phyloP scores from a whole-genome alignment of 2,113 vertebrate genomes.

The Sceloporus tristichus region DNA sequence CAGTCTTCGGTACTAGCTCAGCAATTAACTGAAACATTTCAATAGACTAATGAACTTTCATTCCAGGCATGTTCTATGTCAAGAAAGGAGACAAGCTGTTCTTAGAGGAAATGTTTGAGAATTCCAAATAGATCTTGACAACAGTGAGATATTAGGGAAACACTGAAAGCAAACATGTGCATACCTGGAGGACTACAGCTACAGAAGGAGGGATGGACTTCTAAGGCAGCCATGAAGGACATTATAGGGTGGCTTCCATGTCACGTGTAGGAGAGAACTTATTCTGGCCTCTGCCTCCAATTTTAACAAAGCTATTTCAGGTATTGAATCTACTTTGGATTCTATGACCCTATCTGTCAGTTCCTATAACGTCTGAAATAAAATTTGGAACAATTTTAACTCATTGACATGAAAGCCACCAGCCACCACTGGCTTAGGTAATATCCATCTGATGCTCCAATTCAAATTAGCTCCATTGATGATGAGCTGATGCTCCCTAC shows the following conservation, averaged over 20 bases:
- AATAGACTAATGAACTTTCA: constrained; percentile 78
- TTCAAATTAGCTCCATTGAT: too few relatives aligned
- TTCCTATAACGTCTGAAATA: too few relatives aligned
- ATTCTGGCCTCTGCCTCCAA: background rate
- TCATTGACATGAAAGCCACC: too few relatives aligned
- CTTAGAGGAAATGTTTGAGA: constrained; percentile 54
- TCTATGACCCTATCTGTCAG: too few relatives aligned
- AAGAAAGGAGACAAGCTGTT: constrained; percentile 67
- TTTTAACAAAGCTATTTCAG: too few relatives aligned
- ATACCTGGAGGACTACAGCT: constrained; percentile 52
- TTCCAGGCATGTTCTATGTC: constrained; percentile 67
- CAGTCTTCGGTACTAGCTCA: constrained; percentile 69
- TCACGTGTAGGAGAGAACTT: too few relatives aligned
- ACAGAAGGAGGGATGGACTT: constrained; percentile 29
- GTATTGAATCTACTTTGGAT: too few relatives aligned
- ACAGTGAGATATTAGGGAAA: constrained; percentile 45
- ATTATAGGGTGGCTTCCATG: background rate
- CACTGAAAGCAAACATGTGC: constrained; percentile 52
- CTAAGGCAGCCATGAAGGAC: constrained; percentile 11
- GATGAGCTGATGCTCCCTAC: background rate
- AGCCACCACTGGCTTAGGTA: too few relatives aligned
- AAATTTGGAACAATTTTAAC: too few relatives aligned
- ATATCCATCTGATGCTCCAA: too few relatives aligned
- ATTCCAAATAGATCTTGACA: constrained; percentile 59
- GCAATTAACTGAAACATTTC: constrained; percentile 78